Evolutionary conservation across 2,888 invertebrate species (phyloP).

Genomic region (Amiota communis): DNA sequence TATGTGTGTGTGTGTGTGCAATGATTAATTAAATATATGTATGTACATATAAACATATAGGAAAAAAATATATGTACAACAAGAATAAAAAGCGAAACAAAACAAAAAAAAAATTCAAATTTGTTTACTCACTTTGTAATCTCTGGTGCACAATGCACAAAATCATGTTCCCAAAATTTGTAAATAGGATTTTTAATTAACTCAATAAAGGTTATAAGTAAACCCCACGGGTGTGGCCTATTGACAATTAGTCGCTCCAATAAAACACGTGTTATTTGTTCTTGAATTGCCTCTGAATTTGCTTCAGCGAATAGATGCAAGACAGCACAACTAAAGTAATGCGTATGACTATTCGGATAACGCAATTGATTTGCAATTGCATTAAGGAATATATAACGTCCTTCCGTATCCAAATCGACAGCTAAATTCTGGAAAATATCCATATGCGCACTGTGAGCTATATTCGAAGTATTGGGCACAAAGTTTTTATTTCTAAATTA

Average conservation of each 20-base stretch:
- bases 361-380: constrained; percentile 98
- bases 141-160: constrained; percentile 99
- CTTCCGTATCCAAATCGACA: constrained; percentile 98
- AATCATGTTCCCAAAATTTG: constrained; percentile 99
- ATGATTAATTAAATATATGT: background rate
- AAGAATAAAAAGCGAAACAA: background rate
- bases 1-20: background rate
- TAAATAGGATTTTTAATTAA: constrained; percentile 98
- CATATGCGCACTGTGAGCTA: constrained; percentile 99
- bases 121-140: constrained; percentile 92
- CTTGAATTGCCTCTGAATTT: constrained; percentile 97
- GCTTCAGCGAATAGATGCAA: constrained; percentile 98
- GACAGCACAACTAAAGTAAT: constrained; percentile 98
- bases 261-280: constrained; percentile 96
- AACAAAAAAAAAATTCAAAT: background rate
- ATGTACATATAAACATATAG: background rate
- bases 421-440: constrained; percentile 99
- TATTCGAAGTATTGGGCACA: constrained; percentile 97
- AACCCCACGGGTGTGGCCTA: constrained; percentile 99
- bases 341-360: constrained; percentile 99
- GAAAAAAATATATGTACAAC: background rate
- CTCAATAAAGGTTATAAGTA: constrained; percentile 98
- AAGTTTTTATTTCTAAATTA: constrained; percentile 85
- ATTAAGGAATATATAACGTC: constrained; percentile 95
- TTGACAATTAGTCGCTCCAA: constrained; percentile 98